Conservation (phyloP, 2,113 vertebrate genomes). For the Urocynchramus pylzowi region DNA sequence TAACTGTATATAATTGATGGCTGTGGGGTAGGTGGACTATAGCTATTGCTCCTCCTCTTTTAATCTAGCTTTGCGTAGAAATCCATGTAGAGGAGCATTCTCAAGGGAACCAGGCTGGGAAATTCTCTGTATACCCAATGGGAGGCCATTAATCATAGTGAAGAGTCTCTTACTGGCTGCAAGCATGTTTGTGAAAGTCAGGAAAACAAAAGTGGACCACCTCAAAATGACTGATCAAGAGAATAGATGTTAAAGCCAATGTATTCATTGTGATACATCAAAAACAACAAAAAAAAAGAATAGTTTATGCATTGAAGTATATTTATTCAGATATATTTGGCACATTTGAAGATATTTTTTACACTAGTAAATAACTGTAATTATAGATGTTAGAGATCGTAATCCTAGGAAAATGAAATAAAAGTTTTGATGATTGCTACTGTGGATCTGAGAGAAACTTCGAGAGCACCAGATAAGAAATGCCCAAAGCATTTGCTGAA, state of each 20-base stretch:
- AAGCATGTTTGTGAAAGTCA: slow-evolving; percentile 77
- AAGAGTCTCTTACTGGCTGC: slow-evolving; percentile 69
- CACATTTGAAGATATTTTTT: background rate
- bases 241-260: slow-evolving; percentile 70
- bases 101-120: slow-evolving; percentile 81
- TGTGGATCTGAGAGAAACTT: background rate
- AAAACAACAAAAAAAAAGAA: background rate
- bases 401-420: background rate
- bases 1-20: slow-evolving; percentile 81
- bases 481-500: background rate
- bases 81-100: slow-evolving; percentile 75
- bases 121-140: slow-evolving; percentile 78
- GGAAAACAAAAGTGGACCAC: slow-evolving; percentile 78
- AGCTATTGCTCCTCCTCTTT: slow-evolving; percentile 80
- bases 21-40: slow-evolving; percentile 74
- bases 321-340: background rate
- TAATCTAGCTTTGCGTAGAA: slow-evolving; percentile 83
- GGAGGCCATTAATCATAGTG: slow-evolving; percentile 80
- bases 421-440: background rate
- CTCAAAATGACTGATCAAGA: slow-evolving; percentile 73
- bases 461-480: background rate
- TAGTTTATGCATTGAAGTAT: background rate
- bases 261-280: slow-evolving; percentile 71
- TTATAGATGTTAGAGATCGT: background rate
- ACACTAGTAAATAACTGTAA: background rate